A percentile compares a stretch with the other conserved stretches of the same genome.
Conservation (phyloP, 2,797 vertebrate genomes). For the Gadopsis marmoratus region DNA sequence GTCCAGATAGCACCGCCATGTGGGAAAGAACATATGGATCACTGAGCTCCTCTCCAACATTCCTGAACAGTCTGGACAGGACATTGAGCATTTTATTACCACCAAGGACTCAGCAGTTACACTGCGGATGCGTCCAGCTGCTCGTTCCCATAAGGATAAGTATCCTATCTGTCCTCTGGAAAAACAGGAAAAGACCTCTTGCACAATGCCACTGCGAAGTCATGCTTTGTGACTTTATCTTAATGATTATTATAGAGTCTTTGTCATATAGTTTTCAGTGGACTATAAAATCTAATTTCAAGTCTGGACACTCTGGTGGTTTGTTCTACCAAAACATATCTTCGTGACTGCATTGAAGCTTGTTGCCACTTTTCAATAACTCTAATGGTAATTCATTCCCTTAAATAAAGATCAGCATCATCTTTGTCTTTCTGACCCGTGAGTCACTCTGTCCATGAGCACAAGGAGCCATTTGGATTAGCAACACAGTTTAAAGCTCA, state of each 20-base stretch:
- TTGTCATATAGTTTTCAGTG: conserved; percentile 7
- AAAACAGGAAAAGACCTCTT: conserved; percentile 56
- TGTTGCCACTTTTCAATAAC: conserved; percentile 2
- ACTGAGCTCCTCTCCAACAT: conserved; percentile 72
- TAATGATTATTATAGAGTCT: conserved; percentile 12
- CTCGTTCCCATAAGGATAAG: conserved; percentile 42
- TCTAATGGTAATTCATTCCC: background rate
- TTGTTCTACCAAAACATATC: conserved; percentile 25
- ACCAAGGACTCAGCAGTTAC: conserved; percentile 54
- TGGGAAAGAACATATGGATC: conserved; percentile 80
- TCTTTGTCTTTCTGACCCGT: conserved; percentile 41
- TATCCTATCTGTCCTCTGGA: conserved; percentile 56
- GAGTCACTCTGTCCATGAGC: conserved; percentile 54
- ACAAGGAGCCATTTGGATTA: conserved; percentile 60
- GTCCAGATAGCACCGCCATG: conserved; percentile 65
- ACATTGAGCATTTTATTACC: conserved; percentile 79
- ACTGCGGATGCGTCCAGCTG: conserved; percentile 56
- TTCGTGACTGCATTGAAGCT: background rate
- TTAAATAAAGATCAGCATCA: conserved; percentile 18
- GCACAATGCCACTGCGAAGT: conserved; percentile 26
- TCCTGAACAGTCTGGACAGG: conserved; percentile 83
- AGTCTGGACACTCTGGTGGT: conserved; percentile 1
- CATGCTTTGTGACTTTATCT: conserved; percentile 34
- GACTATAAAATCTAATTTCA: conserved; percentile 1
- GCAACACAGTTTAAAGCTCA: conserved; percentile 43